Conservation (phyloP, 2,888 invertebrate genomes). For the Pollenia labialis region DNA sequence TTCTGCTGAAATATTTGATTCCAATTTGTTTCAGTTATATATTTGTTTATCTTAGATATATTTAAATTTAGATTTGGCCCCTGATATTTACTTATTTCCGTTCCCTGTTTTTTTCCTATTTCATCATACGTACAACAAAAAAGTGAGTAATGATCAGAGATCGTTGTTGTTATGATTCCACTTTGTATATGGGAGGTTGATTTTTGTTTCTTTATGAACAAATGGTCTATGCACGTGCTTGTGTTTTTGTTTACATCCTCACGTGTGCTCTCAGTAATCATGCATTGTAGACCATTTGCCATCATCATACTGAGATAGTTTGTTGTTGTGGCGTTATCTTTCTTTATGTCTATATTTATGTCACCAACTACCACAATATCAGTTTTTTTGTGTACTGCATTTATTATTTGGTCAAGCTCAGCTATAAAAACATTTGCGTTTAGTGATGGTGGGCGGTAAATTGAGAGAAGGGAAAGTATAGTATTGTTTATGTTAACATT, state of each 20-base stretch:
- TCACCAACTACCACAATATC: not conserved
- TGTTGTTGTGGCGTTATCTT: not conserved
- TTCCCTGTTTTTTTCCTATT: not conserved
- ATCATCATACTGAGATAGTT: not conserved
- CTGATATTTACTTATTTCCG: not conserved
- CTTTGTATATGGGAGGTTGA: not conserved
- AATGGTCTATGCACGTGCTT: conserved; percentile 1
- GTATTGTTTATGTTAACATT: not conserved
- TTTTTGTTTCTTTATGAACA: not conserved
- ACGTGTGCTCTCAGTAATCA: not conserved
- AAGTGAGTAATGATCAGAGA: not conserved
- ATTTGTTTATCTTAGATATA: no score
- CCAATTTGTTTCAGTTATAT: no score
- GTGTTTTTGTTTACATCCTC: conserved; percentile 8
- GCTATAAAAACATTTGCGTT: not conserved
- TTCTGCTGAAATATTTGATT: no score
- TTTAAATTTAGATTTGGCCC: no score
- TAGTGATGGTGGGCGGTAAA: not conserved
- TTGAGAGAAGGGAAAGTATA: not conserved
- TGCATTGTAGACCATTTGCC: conserved; percentile 2
- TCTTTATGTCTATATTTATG: not conserved
- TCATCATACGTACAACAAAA: not conserved
- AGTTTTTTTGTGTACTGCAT: not conserved
- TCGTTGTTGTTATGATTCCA: not conserved
- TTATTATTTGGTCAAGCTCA: not conserved